Base-by-base conservation (phyloP, 2,797 vertebrate genomes). In the Pampus argenteus region DNA sequence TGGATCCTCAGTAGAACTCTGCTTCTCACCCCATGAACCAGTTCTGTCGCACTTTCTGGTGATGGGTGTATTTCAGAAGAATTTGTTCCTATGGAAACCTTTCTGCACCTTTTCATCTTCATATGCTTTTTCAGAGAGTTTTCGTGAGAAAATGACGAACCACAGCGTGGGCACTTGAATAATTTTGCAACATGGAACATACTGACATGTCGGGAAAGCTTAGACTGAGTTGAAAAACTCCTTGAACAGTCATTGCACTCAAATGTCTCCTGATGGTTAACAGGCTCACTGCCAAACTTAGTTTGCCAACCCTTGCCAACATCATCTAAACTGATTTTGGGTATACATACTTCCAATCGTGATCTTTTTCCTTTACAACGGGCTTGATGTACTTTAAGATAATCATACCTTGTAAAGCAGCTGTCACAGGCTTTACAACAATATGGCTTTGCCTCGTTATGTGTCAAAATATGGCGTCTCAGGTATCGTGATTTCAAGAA, bases 381-480 rank as follows among this genome's bases (percentile, higher is more conserved):
- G 65, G 45, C 60, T 64, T 94, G 92, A 74, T 95, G 95, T 23
- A 92, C 72, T 82, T 93, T 94, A 22, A 95, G 89, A 76, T 94
- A 89, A 82, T 95, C 95, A 31, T 95, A 90, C 18, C 94, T 90
- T 56, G 94, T 94, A 81, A 94, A 95, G 79, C 92, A 93, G 84
- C 89, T 91, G 55, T 94, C 92, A 79, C 95, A 95, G n/a, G 84
- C 69, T 87, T 94, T 94, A 61, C 95, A 95, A 22, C 89, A 91
- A 87, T 95, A 95, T 2, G 95, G 95, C 31, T 95, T 95, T 8
- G 93, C 95, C 57, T 95, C 95, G 11, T 93, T 95, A 57, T 95
- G 95, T 8, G 93, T 94, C 76, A 95, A 88, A 81, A 95, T 95
- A 81, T 95, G 95, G 49, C 78, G 82, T 52, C 95, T 91, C 34